A percentile compares a stretch with the other conserved stretches of the same genome.
These are phyloP conservation scores for Nansenia antarctica DNA, from an alignment of 2,113 vertebrate species.

Conservation along the genomic window DNA sequence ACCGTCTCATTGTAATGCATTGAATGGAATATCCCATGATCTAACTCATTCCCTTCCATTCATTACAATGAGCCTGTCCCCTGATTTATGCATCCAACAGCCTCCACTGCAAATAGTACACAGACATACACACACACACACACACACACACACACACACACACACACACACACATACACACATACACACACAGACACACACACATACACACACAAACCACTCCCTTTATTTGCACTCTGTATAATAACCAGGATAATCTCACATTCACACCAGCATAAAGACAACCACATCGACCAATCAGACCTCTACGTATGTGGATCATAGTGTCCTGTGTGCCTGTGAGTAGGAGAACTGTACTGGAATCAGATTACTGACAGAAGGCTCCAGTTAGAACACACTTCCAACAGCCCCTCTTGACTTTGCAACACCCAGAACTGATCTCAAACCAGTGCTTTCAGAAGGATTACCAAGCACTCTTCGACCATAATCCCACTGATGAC, in stretches of 20 bases:
- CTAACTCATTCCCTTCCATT: too few species aligned
- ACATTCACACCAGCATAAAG: background rate
- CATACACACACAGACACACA: too few species aligned
- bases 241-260: background rate
- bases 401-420: background rate
- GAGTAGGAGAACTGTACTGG: background rate
- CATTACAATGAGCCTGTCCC: too few species aligned
- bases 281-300: background rate
- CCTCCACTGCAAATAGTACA: too few species aligned
- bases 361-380: background rate
- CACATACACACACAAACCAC: too few species aligned
- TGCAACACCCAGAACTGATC: background rate
- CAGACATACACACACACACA: too few species aligned
- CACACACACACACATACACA: too few species aligned
- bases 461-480: conserved; percentile 13
- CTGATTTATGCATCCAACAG: too few species aligned
- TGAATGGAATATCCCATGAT: too few species aligned
- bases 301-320: background rate
- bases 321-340: background rate
- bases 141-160: too few species aligned
- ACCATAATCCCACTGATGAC: conserved; percentile 30
- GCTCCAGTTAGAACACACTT: background rate
- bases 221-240: background rate
- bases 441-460: conserved; percentile 1
- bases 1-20: too few species aligned